Conservation (phyloP, 2,888 invertebrate species). For the Leistus spinibarbis region DNA sequence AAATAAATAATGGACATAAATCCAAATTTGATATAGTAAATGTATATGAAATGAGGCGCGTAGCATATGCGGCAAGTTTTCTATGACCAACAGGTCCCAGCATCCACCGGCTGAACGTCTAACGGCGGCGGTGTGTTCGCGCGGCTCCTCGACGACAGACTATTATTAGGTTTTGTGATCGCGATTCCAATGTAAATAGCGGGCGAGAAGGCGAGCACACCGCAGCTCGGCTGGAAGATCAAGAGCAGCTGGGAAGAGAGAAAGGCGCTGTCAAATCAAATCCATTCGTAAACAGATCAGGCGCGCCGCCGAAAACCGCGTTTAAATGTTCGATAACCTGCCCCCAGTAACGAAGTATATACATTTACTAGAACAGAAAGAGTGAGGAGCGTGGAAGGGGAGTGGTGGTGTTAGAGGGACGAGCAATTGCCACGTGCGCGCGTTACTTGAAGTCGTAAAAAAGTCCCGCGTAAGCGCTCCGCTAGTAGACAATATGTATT, state of each 20-base stretch:
- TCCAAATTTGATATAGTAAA: too few species aligned
- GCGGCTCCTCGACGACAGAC: too few species aligned
- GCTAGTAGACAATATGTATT: conserved; percentile 27
- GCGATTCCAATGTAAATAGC: background rate
- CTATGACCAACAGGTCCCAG: background rate
- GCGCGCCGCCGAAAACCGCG: background rate
- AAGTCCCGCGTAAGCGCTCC: conserved; percentile 21
- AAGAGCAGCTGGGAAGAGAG: background rate
- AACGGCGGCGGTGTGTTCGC: too few species aligned
- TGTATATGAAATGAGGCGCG: too few species aligned
- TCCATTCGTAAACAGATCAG: conserved; percentile 10
- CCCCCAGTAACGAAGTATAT: background rate
- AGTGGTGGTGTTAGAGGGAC: background rate
- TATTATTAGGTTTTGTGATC: conserved; percentile 3
- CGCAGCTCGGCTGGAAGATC: background rate
- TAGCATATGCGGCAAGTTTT: background rate
- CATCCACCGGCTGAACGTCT: background rate
- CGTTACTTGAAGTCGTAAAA: conserved; percentile 47
- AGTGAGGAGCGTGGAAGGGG: conserved; percentile 8
- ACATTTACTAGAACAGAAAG: too few species aligned
- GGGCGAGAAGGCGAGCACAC: background rate
- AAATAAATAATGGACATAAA: too few species aligned
- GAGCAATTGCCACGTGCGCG: conserved; percentile 53
- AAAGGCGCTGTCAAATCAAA: conserved; percentile 10
- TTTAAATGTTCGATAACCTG: conserved; percentile 4